phyloP scores from a whole-genome alignment of 2,797 vertebrate genomes.

The Sebastes paucispinis region DNA sequence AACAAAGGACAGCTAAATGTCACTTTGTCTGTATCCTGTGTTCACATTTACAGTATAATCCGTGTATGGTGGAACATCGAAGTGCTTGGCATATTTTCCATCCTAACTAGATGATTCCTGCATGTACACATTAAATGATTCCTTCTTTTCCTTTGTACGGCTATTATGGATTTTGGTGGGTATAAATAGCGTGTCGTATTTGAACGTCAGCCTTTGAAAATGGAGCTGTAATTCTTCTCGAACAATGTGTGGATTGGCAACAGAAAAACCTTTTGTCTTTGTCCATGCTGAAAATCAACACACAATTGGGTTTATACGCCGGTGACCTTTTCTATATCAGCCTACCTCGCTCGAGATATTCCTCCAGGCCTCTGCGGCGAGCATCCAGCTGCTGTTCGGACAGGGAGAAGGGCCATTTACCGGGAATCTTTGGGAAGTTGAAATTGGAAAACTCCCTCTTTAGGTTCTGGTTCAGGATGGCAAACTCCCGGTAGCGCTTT shows the following conservation, averaged over 20 bases:
- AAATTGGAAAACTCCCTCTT: conserved; percentile 95
- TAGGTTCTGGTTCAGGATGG: conserved; percentile 95
- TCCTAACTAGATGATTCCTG: neutral
- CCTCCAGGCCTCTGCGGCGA: conserved; percentile 92
- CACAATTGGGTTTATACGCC: neutral
- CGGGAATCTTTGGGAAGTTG: conserved; percentile 93
- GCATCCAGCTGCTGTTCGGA: conserved; percentile 96
- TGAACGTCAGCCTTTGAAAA: neutral
- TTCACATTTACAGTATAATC: conserved; percentile 1
- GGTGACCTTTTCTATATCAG: neutral
- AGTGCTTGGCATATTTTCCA: neutral
- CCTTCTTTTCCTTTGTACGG: neutral
- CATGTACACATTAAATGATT: neutral
- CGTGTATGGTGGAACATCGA: neutral
- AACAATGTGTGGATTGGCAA: neutral
- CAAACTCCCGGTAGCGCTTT: conserved; percentile 94
- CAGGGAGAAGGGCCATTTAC: conserved; percentile 97
- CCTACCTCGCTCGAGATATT: conserved; percentile 87
- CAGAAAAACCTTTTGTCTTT: neutral
- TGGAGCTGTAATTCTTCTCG: neutral
- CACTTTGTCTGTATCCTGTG: neutral
- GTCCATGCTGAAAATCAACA: neutral
- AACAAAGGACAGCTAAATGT: conserved; percentile 11
- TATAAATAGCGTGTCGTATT: neutral
- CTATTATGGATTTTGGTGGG: neutral